Base-by-base conservation (phyloP, 1,140 invertebrate species). In the Lanistes nyassanus region DNA sequence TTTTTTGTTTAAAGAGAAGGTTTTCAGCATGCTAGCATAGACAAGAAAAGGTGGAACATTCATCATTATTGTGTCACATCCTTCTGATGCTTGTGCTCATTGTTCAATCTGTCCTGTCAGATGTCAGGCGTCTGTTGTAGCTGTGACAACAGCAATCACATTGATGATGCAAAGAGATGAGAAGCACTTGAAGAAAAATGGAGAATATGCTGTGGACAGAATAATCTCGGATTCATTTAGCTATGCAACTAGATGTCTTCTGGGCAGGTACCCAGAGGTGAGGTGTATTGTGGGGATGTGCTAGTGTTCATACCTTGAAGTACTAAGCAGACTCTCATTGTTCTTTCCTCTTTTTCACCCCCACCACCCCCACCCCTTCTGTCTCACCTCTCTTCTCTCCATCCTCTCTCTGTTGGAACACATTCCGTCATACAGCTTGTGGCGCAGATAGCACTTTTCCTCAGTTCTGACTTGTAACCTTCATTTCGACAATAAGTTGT, bases 41-140 rank as follows among this genome's bases (percentile, higher is more conserved):
- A 56, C 55, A 21, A 23, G 55, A 23, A 26, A n/a, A n/a, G n/a
- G n/a, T n/a, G n/a, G n/a, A n/a, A n/a, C n/a, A n/a, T n/a, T n/a
- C n/a, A n/a, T n/a, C n/a, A n/a, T n/a, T n/a, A n/a, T n/a, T n/a
- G n/a, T n/a, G n/a, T n/a, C n/a, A n/a, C n/a, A n/a, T n/a, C n/a
- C n/a, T n/a, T n/a, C n/a, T n/a, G 19, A 47, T 47, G 19, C 2
- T 13, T 47, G 19, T 13, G 42, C 42, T 47, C 42, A 16, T 47
- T 47, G 9, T 47, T 47, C 1, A 9, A 47, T 47, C 42, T 29
- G 73, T 42, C 56, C 56, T 76, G 80, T 19, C 72, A 88, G 86
- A 56, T 88, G 86, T 74, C 79, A 82, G 68, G 84, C 86, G 34
- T 86, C 84, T 9, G 86, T 84, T 80, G 84, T 88, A 67, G 86